These are phyloP conservation scores for Cantharis rufa DNA, from an alignment of 2,888 invertebrate species.

Conservation along the genomic window DNA sequence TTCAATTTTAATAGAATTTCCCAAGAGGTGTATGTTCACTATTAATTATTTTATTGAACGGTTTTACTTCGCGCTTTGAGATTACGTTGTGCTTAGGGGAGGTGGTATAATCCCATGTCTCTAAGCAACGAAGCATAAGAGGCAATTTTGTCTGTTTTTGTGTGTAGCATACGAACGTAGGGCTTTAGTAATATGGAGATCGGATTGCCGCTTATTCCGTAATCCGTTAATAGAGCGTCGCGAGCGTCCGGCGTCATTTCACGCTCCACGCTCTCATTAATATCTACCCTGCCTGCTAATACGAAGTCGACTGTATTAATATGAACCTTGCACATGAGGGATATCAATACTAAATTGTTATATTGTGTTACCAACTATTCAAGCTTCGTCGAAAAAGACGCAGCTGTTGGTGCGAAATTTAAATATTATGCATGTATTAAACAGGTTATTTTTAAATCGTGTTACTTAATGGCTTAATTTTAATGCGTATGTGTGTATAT, in stretches of 20 bases:
- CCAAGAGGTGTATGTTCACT: conserved; percentile 45
- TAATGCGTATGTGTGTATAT: conserved; percentile 33
- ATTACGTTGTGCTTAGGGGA: conserved; percentile 36
- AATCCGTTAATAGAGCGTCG: conserved; percentile 51
- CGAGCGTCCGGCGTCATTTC: conserved; percentile 52
- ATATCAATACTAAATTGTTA: conserved; percentile 18
- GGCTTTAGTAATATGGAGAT: conserved; percentile 51
- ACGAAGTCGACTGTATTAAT: conserved; percentile 25
- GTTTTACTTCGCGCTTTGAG: conserved; percentile 38
- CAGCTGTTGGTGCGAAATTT: conserved; percentile 46
- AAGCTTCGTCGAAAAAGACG: conserved; percentile 17
- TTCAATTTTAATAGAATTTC: conserved; percentile 36
- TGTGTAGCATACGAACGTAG: conserved; percentile 42
- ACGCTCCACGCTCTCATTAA: conserved; percentile 52
- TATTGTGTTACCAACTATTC: conserved; percentile 15
- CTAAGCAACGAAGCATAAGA: conserved; percentile 49
- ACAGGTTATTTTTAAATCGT: conserved; percentile 42
- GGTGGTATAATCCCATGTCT: conserved; percentile 50
- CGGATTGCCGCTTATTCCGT: conserved; percentile 51
- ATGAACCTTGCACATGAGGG: conserved; percentile 24
- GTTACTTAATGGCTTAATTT: conserved; percentile 38
- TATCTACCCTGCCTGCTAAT: conserved; percentile 39
- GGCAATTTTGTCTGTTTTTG: conserved; percentile 52
- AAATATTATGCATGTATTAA: conserved; percentile 42
- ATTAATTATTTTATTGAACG: conserved; percentile 56